Evolutionary conservation across 2,113 vertebrate species (phyloP), one percentile per base, ranked within the genome.

Genomic region (Spea multiplicata): DNA sequence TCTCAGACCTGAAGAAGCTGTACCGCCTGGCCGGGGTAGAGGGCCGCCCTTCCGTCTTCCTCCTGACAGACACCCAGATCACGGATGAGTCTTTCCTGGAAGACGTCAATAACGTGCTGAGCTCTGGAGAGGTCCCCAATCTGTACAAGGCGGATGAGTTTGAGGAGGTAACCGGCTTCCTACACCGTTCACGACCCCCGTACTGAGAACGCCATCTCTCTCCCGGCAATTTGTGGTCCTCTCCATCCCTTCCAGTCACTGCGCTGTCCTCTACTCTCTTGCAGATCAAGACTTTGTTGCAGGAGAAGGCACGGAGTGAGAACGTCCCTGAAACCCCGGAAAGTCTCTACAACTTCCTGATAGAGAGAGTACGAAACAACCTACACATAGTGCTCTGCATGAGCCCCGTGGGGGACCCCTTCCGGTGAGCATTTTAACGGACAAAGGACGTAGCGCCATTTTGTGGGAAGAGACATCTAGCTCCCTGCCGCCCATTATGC

Each of bases 51-150:
- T 94, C 94, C 0, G 91, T 95, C 16, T 95, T 97, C 87, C 91
- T 97, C 73, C 93, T 96, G 44, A 94, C 86, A 75, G 95, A 97
- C 84, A 93, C 92, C 1, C 95, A 97, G 81, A 91, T 96, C 0
- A 89, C 89, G 0, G 93, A 95, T 0, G 91, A 95, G n/a, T 92
- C 93, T 13, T 96, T 96, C 83, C 85, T 96, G 4, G 95, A 95
- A 75, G 95, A 96, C 81, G 92, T 96, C 73, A 96, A 95, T 85
- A 96, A 95, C 82, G 89, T 96, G 74, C 88, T 97, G 73, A 95
- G 93, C 85, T 95, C 94, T 0, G 95, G 95, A 67, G 95, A 96
- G 82, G 94, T 96, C 67, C 95, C 95, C 13, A 96, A 94, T 80
- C 93, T 97, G 62, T 97, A 94, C 84, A 96, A 94, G 81, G 30